Evolutionary conservation across 2,888 invertebrate species (phyloP).

Genomic region (Merodon equestris): DNA sequence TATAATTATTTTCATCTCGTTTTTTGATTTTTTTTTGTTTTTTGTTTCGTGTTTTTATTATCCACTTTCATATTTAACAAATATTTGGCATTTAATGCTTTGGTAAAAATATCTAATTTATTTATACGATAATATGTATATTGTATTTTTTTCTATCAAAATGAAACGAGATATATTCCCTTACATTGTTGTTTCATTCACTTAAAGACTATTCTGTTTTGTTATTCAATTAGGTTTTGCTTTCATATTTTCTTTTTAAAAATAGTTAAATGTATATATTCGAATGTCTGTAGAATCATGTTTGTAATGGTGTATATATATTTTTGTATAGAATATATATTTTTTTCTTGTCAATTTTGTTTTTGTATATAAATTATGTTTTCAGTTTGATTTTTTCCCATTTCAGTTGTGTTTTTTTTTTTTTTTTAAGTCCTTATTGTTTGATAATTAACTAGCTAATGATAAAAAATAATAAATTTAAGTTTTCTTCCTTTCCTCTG

Average conservation of each 20-base stretch:
- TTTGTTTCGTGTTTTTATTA: too few relatives aligned
- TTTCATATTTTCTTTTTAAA: constrained; percentile 47
- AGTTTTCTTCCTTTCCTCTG: too few relatives aligned
- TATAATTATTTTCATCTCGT: constrained; percentile 14
- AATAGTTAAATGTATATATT: constrained; percentile 67
- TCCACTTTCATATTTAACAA: constrained; percentile 71
- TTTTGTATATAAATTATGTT: constrained; percentile 60
- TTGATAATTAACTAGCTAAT: constrained; percentile 60
- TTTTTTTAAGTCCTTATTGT: constrained; percentile 28
- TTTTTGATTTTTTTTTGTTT: constrained; percentile 35
- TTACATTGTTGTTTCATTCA: constrained; percentile 58
- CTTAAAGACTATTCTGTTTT: constrained; percentile 68
- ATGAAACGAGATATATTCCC: constrained; percentile 65
- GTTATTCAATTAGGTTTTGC: constrained; percentile 42
- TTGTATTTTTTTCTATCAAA: constrained; percentile 53
- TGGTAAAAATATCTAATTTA: constrained; percentile 71
- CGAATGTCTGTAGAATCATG: constrained; percentile 69
- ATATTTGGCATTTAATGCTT: constrained; percentile 72
- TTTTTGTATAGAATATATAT: constrained; percentile 48
- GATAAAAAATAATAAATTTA: constrained; percentile 1
- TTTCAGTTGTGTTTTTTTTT: constrained; percentile 26
- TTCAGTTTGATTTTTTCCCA: constrained; percentile 59
- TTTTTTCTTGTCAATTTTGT: constrained; percentile 24
- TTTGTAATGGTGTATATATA: constrained; percentile 63
- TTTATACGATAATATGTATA: constrained; percentile 59